Evolutionary conservation across 2,797 vertebrate genomes (phyloP).

Genomic region (Acanthornis magna): DNA sequence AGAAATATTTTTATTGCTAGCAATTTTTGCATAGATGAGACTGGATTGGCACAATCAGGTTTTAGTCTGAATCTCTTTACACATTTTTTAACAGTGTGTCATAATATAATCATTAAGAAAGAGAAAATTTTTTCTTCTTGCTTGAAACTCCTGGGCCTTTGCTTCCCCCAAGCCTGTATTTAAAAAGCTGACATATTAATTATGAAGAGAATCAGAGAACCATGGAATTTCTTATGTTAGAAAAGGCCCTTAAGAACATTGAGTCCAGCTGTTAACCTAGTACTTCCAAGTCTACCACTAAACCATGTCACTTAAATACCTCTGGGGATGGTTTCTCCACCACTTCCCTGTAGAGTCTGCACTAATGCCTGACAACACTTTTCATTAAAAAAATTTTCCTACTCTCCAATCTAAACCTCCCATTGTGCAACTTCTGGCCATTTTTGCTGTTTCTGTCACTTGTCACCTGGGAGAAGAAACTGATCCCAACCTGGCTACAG

Average conservation of each 20-base stretch:
- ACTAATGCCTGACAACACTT: neutral
- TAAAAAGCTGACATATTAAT: neutral
- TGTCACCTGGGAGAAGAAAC: neutral
- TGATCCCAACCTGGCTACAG: rapidly evolving
- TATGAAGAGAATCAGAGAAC: neutral
- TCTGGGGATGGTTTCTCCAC: neutral
- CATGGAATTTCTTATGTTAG: neutral
- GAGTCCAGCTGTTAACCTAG: neutral
- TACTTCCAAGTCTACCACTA: neutral
- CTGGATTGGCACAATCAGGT: neutral
- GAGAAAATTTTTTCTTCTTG: neutral
- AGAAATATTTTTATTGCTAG: slow-evolving; percentile 17
- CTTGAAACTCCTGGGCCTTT: neutral
- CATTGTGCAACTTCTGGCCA: rapidly evolving
- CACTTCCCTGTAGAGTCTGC: rapidly evolving
- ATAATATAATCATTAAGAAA: neutral
- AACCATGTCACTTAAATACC: neutral
- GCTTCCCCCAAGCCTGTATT: neutral
- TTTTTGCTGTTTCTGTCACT: neutral
- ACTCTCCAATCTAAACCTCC: neutral
- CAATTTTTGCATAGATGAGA: slow-evolving; percentile 6
- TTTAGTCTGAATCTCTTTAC: slow-evolving; percentile 22
- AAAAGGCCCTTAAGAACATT: neutral
- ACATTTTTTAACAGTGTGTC: neutral
- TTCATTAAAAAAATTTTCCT: neutral